Base-by-base conservation (phyloP, 2,888 invertebrate genomes). In the Agonum fuliginosum region DNA sequence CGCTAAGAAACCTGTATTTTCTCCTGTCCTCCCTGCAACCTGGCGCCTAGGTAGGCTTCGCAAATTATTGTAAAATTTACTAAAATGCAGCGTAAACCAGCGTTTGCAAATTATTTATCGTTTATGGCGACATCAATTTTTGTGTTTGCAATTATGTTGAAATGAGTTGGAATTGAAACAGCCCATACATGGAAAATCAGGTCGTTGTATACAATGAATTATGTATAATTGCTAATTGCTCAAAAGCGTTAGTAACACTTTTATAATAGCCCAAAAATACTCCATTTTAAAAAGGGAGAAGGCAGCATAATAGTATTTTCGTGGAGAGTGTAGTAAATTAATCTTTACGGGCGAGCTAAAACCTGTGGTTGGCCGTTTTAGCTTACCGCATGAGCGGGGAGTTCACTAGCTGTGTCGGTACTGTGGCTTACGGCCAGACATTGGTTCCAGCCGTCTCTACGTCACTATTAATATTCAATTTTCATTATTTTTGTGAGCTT, bases 61-160 rank as follows among this genome's bases (percentile, higher is more conserved):
- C 14, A 8, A 46, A 37, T 37, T 6, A n/a, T 46, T 17, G 0
- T 46, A 1, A 46, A 46, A 10, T 46, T 46, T 17, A 17, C 14
- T 46, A 46, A 12, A 17, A 6, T 41, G 2, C 2, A 3, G 10
- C 41, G 12, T 46, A 12, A n/a, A n/a, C n/a, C n/a, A 46, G 6
- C 2, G 12, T 12, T 46, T 46, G 46, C 46, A 46, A 17, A 46
- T 46, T 17, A 17, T 17, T 12, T 17, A 46, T 12, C 46, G 5
- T 46, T 46, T 54, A 22, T 54, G 24, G 54, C 27, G 24, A 51
- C 58, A 62, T 62, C 17, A 30, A 62, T 62, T 46, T 46, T 46
- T 46, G 46, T 17, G 46, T 46, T 46, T 62, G 58, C 58, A 62
- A 27, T 62, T 8, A 30, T 62, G 58, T 62, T 62, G 58, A 62